Evolutionary conservation across 2,797 vertebrate genomes (phyloP).

Genomic region (Antennarius maculatus): DNA sequence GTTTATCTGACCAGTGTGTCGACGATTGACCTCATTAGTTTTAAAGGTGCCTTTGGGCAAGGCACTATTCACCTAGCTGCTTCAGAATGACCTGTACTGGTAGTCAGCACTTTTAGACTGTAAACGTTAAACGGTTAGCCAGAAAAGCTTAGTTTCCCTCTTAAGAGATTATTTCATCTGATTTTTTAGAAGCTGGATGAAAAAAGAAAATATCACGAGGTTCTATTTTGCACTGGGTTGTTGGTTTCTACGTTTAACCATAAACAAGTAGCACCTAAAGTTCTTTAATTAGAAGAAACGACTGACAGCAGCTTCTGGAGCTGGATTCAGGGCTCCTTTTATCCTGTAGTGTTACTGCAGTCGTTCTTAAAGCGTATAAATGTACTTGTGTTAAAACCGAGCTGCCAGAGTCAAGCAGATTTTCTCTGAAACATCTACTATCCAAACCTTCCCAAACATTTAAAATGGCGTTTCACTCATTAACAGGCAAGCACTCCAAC

Average conservation of each 20-base stretch:
- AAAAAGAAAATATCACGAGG: background rate
- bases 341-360: constrained; percentile 12
- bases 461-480: constrained; percentile 35
- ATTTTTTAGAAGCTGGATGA: too few species aligned
- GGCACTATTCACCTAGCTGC: constrained; percentile 21
- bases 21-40: constrained; percentile 18
- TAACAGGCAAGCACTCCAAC: constrained; percentile 54
- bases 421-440: constrained; percentile 1
- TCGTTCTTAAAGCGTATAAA: constrained; percentile 10
- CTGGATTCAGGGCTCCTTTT: background rate
- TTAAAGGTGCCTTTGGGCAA: constrained; percentile 26
- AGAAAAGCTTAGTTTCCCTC: constrained; percentile 1
- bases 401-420: constrained; percentile 31
- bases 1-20: constrained; percentile 4
- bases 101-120: background rate
- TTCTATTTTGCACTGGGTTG: background rate
- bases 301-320: constrained; percentile 16
- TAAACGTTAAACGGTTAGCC: background rate
- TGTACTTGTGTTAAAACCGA: constrained; percentile 6
- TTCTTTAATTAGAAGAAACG: constrained; percentile 1
- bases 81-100: background rate
- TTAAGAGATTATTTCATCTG: background rate
- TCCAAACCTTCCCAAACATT: constrained; percentile 15
- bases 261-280: constrained; percentile 18
- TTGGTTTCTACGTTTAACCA: constrained; percentile 12